phyloP scores from a whole-genome alignment of 2,888 invertebrate genomes.

The Cataglyphis altisquamis region DNA sequence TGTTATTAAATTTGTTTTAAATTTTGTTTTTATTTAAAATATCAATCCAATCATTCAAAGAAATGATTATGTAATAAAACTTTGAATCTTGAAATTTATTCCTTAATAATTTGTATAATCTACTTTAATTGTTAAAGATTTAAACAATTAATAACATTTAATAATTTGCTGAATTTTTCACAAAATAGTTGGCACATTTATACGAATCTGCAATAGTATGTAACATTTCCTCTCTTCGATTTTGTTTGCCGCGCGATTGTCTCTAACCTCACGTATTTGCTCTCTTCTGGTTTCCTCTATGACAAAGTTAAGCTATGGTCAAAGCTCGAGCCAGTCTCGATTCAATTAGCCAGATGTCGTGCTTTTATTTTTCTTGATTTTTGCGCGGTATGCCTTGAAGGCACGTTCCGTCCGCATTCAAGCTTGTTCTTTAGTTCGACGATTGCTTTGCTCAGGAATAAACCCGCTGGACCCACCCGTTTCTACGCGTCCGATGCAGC shows the following conservation, averaged over 20 bases:
- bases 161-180: not conserved
- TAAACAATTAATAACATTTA: not conserved
- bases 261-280: not conserved
- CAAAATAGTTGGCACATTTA: not conserved
- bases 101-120: not conserved
- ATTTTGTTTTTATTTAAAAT: not conserved
- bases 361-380: slow-evolving; percentile 45
- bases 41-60: not conserved
- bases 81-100: not conserved
- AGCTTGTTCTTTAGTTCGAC: slow-evolving; percentile 23
- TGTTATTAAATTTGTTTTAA: not conserved
- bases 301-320: slow-evolving; percentile 47
- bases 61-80: not conserved
- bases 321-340: slow-evolving; percentile 41
- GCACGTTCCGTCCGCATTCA: not conserved
- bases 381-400: not conserved
- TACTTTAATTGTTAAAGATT: not conserved
- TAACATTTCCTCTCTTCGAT: not conserved
- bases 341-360: slow-evolving; percentile 64
- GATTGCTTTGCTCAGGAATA: slow-evolving; percentile 28
- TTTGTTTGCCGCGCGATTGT: not conserved
- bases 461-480: not conserved
- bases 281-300: not conserved
- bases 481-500: slow-evolving; percentile 4
- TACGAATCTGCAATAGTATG: not conserved